phyloP scores from a whole-genome alignment of 2,113 vertebrate genomes.

The Perca fluviatilis region DNA sequence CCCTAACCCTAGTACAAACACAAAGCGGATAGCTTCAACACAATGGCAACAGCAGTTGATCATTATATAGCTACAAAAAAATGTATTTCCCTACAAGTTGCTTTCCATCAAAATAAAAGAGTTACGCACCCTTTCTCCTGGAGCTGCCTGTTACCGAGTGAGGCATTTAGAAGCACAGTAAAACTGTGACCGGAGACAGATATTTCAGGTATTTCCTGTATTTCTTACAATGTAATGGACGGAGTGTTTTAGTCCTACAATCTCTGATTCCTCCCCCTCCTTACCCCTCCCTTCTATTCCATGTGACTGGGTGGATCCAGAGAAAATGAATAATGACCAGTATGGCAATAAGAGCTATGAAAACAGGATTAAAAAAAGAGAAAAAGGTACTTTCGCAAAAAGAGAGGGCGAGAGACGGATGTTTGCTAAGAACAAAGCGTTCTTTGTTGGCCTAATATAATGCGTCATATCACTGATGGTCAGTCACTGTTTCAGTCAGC shows the following conservation, averaged over 20 bases:
- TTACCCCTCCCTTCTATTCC: not conserved
- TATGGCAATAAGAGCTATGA: accelerated
- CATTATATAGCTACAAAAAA: not conserved
- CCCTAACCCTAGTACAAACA: not conserved
- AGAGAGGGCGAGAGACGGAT: not conserved
- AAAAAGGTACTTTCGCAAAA: not conserved
- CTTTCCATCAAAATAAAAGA: not conserved
- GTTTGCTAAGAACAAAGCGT: not conserved
- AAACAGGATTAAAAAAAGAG: not conserved
- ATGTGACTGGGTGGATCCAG: not conserved
- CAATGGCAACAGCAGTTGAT: not conserved
- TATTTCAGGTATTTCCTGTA: not conserved
- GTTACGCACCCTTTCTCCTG: not conserved
- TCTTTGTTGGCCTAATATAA: not conserved
- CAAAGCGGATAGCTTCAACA: not conserved
- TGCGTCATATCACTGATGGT: not conserved
- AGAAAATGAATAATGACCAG: not conserved
- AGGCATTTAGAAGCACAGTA: not conserved
- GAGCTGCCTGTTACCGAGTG: not conserved
- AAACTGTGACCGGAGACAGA: not conserved
- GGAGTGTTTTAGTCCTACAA: not conserved
- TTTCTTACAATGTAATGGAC: accelerated
- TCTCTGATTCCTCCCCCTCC: not conserved
- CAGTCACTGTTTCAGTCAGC: not conserved
- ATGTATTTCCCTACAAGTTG: constrained; percentile 27